Percentiles rank a stretch among this genome's conserved stretches.
These are phyloP conservation scores for Echinops telfairi DNA, from an alignment of 2,113 vertebrate species.

Conservation along the genomic window DNA sequence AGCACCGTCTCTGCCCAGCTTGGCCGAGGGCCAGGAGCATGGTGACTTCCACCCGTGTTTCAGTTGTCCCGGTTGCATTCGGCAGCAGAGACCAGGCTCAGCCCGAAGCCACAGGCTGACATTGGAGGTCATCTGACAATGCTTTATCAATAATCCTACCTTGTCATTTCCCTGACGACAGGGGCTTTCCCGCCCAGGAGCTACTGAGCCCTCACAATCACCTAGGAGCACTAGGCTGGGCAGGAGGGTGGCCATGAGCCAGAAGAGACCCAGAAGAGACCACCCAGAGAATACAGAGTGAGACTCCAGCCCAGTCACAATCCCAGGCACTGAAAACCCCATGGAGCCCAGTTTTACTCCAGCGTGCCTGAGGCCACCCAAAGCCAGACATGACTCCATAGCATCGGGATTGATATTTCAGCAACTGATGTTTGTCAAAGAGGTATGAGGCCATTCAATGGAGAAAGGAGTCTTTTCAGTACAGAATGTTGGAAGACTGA, in stretches of 20 bases:
- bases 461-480: background rate
- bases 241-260: background rate
- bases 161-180: background rate
- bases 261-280: background rate
- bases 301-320: background rate
- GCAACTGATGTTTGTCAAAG: background rate
- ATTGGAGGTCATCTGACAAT: background rate
- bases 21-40: background rate
- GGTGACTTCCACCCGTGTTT: background rate
- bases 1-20: background rate
- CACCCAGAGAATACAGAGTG: background rate
- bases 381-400: background rate
- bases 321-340: background rate
- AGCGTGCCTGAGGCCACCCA: background rate
- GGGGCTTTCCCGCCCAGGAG: fast-evolving
- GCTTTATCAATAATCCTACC: background rate
- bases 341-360: background rate
- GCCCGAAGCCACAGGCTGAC: background rate
- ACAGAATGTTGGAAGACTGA: background rate
- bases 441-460: background rate
- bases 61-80: background rate
- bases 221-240: background rate
- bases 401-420: background rate
- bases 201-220: background rate
- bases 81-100: background rate